These are phyloP conservation scores for Coranthus polyacanthus DNA, from an alignment of 2,797 vertebrate species.

Conservation along the genomic window DNA sequence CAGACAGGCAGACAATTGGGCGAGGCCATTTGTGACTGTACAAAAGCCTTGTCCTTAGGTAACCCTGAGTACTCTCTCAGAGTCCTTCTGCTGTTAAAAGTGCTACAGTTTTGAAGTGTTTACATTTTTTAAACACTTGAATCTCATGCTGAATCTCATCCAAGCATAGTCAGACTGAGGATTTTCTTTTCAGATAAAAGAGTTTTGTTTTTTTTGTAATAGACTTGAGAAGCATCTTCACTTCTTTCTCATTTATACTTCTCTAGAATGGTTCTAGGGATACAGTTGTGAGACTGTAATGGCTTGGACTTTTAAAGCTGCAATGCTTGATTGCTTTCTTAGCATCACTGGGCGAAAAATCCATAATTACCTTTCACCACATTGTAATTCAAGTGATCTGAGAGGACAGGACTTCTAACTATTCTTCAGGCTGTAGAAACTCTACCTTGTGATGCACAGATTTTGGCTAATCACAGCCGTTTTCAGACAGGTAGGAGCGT, in stretches of 20 bases:
- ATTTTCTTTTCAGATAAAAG: slow-evolving; percentile 5
- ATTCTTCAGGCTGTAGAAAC: too few species aligned
- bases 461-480: too few species aligned
- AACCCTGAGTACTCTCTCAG: slow-evolving; percentile 16
- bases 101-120: neutral
- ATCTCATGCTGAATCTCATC: neutral
- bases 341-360: too few species aligned
- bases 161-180: neutral
- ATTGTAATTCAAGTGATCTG: too few species aligned
- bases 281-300: neutral
- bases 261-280: neutral
- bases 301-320: slow-evolving; percentile 1
- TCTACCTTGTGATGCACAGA: too few species aligned
- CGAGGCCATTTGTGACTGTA: slow-evolving; percentile 33
- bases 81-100: neutral
- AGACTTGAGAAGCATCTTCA: slow-evolving; percentile 1
- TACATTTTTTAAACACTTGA: slow-evolving; percentile 1
- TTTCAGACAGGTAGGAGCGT: too few species aligned
- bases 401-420: too few species aligned
- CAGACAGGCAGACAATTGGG: slow-evolving; percentile 37
- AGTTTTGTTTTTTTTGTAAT: neutral
- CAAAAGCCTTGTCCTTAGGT: slow-evolving; percentile 32
- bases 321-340: too few species aligned
- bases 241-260: slow-evolving; percentile 1
- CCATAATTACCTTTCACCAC: too few species aligned